Conservation (phyloP, 2,797 vertebrate genomes). For the Nyctalus aviator region DNA sequence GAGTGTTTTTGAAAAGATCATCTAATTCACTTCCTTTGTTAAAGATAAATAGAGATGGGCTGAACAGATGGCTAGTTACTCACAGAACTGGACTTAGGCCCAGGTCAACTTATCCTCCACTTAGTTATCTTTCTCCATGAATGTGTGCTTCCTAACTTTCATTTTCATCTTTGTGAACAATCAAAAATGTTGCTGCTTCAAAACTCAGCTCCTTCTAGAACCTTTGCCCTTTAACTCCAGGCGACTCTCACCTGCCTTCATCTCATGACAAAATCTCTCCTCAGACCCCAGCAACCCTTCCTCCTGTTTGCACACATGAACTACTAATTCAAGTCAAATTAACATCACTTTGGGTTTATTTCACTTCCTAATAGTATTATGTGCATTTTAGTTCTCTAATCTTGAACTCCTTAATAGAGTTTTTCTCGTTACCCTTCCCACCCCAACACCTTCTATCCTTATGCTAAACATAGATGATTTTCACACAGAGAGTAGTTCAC, state of each 20-base stretch:
- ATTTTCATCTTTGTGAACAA: not conserved
- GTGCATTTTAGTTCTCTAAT: not conserved
- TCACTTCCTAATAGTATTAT: not conserved
- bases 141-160: not conserved
- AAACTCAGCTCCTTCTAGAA: not conserved
- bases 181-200: not conserved
- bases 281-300: not conserved
- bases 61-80: not conserved
- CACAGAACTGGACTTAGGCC: not conserved
- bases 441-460: not conserved
- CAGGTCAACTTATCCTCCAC: not conserved
- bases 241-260: not conserved
- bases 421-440: not conserved
- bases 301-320: not conserved
- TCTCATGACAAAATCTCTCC: constrained; percentile 6
- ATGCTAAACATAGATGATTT: not conserved
- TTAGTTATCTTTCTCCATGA: not conserved
- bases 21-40: not conserved
- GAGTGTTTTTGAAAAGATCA: constrained; percentile 6
- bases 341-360: not conserved
- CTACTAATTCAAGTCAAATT: constrained; percentile 17
- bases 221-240: not conserved
- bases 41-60: not conserved
- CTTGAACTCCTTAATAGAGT: not conserved
- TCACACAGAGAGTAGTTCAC: constrained; percentile 38